phyloP scores from a whole-genome alignment of 2,888 invertebrate species.

The Trichogramma dendrolimi region DNA sequence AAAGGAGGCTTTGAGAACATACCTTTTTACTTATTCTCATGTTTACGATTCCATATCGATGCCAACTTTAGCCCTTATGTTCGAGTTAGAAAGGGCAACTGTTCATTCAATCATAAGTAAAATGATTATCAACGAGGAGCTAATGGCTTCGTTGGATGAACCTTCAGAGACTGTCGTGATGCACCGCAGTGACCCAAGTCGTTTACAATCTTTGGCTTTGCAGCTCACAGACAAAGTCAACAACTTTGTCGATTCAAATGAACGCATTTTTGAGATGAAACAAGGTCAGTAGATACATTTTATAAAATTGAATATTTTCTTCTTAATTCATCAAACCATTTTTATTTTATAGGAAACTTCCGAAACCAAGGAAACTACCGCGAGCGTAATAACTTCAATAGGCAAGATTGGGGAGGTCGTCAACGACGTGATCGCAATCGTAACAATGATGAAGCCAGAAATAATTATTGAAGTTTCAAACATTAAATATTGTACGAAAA shows the following conservation, averaged over 20 bases:
- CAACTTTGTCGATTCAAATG: conserved; percentile 95
- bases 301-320: too few species aligned
- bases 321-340: neutral
- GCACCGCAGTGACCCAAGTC: conserved; percentile 96
- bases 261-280: conserved; percentile 90
- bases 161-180: conserved; percentile 96
- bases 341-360: conserved; percentile 60
- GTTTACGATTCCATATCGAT: conserved; percentile 97
- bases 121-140: conserved; percentile 98
- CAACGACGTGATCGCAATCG: conserved; percentile 44
- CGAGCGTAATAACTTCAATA: conserved; percentile 56
- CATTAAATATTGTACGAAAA: too few species aligned
- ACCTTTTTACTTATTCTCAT: conserved; percentile 95
- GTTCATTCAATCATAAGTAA: conserved; percentile 96
- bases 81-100: conserved; percentile 79
- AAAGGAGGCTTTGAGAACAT: conserved; percentile 93
- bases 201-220: conserved; percentile 91
- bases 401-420: conserved; percentile 59
- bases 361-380: conserved; percentile 62
- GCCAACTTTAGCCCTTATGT: conserved; percentile 88
- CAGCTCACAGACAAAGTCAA: conserved; percentile 92
- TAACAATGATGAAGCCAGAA: conserved; percentile 22
- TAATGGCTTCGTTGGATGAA: conserved; percentile 96
- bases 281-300: conserved; percentile 58
- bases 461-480: conserved; percentile 10